Conservation (phyloP, 30 jellyfish, hydroid and myxozoan species). For the Aurelia sp. region DNA sequence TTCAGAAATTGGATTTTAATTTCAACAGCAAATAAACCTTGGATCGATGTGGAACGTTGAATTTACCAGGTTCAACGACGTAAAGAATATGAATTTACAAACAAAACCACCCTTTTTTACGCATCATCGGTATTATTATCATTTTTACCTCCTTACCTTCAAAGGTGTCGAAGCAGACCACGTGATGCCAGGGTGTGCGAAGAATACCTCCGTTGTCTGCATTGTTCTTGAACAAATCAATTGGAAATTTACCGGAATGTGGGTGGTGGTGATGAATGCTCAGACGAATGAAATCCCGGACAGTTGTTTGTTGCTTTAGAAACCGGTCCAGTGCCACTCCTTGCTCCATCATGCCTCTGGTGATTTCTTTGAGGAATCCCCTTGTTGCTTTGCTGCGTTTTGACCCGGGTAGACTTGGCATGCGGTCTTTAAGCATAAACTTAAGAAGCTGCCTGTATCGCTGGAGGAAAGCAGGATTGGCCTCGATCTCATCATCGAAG, state of each 20-base stretch:
- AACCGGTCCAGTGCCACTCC: slow-evolving; percentile 71
- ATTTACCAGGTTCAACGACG: too few relatives aligned
- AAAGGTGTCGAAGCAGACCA: slow-evolving; percentile 35
- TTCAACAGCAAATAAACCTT: too few relatives aligned
- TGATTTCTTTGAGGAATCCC: slow-evolving; percentile 25
- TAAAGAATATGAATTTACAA: too few relatives aligned
- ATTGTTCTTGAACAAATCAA: slow-evolving; percentile 37
- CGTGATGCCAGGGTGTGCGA: slow-evolving; percentile 79
- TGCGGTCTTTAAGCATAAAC: slow-evolving; percentile 50
- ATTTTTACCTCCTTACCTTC: slow-evolving; percentile 16
- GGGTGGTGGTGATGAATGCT: slow-evolving; percentile 67
- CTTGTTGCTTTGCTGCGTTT: slow-evolving; percentile 32
- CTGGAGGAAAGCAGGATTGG: slow-evolving; percentile 18
- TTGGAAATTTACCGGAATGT: slow-evolving; percentile 49
- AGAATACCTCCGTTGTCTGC: slow-evolving; percentile 22
- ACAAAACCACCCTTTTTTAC: too few relatives aligned
- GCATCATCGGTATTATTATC: too few relatives aligned
- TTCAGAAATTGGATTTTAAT: too few relatives aligned
- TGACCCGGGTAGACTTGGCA: slow-evolving; percentile 42
- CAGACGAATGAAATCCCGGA: slow-evolving; percentile 37
- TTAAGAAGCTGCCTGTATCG: slow-evolving; percentile 43
- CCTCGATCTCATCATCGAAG: slow-evolving; percentile 23
- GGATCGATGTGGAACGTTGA: too few relatives aligned
- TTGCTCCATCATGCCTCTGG: slow-evolving; percentile 65
- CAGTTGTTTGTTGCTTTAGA: slow-evolving; percentile 13